Conservation (phyloP, 2,888 invertebrate genomes). For the Allygus modestus region DNA sequence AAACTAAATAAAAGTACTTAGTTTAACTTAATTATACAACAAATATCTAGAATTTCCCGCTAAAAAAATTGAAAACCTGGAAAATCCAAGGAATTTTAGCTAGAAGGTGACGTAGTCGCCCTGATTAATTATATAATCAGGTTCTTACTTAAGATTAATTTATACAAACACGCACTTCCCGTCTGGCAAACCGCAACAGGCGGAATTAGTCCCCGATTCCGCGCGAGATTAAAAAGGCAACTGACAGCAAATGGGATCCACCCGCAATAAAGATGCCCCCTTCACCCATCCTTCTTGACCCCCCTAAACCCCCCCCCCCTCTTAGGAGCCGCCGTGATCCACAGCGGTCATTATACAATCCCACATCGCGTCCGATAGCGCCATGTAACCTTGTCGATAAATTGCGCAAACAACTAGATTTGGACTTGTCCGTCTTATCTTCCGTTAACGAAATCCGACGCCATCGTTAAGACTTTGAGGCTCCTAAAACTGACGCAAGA, state of each 20-base stretch:
- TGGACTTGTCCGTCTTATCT: not conserved
- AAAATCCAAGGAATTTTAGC: too few species aligned
- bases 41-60: too few species aligned
- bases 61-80: too few species aligned
- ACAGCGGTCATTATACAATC: constrained; percentile 6
- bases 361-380: not conserved
- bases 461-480: not conserved
- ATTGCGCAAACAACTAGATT: constrained; percentile 44
- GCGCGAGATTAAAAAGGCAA: constrained; percentile 1
- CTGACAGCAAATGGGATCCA: constrained; percentile 8
- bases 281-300: not conserved
- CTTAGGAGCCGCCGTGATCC: not conserved
- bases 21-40: too few species aligned
- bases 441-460: not conserved
- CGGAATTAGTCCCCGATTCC: constrained; percentile 3
- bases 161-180: not conserved
- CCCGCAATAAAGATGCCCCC: constrained; percentile 10
- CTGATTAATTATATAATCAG: not conserved
- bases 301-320: not conserved
- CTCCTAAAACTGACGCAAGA: not conserved
- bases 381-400: not conserved
- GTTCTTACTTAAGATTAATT: not conserved
- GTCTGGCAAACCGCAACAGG: not conserved
- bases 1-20: too few species aligned
- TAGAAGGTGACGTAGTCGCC: too few species aligned